Evolutionary conservation across 2,888 invertebrate genomes (phyloP), one percentile per base, ranked within the genome.

Genomic region (Caenorhabditis japonica): DNA sequence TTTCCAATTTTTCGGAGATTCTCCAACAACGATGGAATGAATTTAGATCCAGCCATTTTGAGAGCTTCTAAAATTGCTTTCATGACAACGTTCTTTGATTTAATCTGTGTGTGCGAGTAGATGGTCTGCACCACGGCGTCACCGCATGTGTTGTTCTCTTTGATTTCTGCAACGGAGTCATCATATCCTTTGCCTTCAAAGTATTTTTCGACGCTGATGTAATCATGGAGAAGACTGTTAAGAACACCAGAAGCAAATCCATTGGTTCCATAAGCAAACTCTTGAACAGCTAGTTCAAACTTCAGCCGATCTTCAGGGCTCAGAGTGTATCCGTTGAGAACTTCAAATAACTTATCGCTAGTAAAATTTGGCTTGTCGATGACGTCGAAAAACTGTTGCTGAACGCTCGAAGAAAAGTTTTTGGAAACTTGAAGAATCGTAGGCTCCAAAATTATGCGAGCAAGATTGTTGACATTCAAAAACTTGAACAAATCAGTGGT

Each of bases 401-500:
- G 64, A 34, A 49, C 46, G n/a, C 27, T 34, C 13, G 53, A 13
- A 3, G 72, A 25, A 8, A 72, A 21, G 0, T 25, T 12, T 15
- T 60, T 64, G 23, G 49, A 60, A 8, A 55, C 49, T 55, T 72
- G 72, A 19, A 30, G 4, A 13, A 66, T 44, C 10, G 53, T 36
- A n/a, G 72, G 64, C 47, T 64, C 64, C 19, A 72, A 23, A 17
- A 72, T 59, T n/a, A 72, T 33, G 47, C 55, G 39, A 4, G 72
- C 58, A n/a, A 72, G 46, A 17, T 72, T 60, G 17, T 59, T 53
- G 34, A 55, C 38, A 30, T 73, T 73, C 34, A 73, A 34, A 27
- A 60, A 60, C 12, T 46, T 92, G 95, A 99, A 97, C 88, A 97
- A 94, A 7, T 87, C 87, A 10, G 89, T 88, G 5, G 91, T 88